Conservation (phyloP, 1,140 invertebrate genomes). For the Dufourea novaeangliae region DNA sequence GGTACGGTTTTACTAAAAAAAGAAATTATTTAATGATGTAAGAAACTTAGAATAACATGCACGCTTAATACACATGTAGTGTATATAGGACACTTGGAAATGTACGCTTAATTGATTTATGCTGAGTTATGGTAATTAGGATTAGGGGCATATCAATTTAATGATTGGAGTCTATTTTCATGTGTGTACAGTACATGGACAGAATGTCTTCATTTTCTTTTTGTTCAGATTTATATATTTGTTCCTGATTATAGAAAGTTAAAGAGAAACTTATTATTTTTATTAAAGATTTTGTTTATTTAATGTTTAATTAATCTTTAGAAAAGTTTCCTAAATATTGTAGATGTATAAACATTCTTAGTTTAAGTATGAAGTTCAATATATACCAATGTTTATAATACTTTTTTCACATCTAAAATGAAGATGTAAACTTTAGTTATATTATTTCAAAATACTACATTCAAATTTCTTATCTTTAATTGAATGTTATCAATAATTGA, state of each 20-base stretch:
- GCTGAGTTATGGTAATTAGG: neutral
- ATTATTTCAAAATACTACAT: neutral
- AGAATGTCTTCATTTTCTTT: too few species aligned
- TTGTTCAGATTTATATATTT: too few species aligned
- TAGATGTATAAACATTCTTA: too few species aligned
- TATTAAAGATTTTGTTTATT: too few species aligned
- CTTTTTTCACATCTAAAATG: neutral
- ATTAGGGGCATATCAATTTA: neutral
- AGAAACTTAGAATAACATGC: constrained; percentile 10
- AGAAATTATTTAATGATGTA: constrained; percentile 24
- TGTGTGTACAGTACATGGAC: neutral
- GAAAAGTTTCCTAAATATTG: neutral
- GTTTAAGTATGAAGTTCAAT: neutral
- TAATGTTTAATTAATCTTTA: too few species aligned
- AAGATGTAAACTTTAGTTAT: neutral
- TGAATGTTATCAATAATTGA: neutral
- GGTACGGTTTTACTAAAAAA: constrained; percentile 1
- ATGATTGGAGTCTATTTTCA: neutral
- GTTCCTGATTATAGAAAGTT: too few species aligned
- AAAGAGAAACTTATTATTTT: too few species aligned
- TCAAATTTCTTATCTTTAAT: neutral
- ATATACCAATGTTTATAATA: neutral
- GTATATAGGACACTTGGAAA: too few species aligned
- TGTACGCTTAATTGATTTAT: neutral
- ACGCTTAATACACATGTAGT: neutral